Base-by-base conservation (phyloP, 2,888 invertebrate genomes). In the Drosophila percnosoma region DNA sequence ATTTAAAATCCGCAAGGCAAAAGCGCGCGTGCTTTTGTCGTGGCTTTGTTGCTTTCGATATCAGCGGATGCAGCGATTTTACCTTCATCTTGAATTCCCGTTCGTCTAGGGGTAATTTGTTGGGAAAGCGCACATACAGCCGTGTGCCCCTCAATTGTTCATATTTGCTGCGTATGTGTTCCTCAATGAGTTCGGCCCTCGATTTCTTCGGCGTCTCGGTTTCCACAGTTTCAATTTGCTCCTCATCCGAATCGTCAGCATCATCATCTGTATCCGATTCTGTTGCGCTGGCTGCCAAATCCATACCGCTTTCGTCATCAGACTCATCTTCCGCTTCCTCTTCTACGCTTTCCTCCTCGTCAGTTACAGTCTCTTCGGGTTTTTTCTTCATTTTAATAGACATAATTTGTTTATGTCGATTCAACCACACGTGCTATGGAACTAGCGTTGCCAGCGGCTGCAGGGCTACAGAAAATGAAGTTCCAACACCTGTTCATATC, bases 11-110 rank as follows among this genome's bases (percentile, higher is more conserved):
- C 0, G 91, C 87, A 4, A 92, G 75, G 38, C 92, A 92, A 45
- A 92, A 92, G 0, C 92, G 89, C 1, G 90, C 92, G 53, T 91
- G 81, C 34, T 87, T 91, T 31, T 92, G 92, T 0, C 92, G 90
- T 0, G 92, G 92, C 51, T 89, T 92, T 2, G 82, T 72, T 0
- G 82, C 86, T 8, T 76, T 87, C 0, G 78, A 49, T 21, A 91
- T 82, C 34, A 92, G 57, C 0, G 85, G 69, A 6, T 91, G 90
- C 0, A 92, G 60, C 0, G 83, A 34, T 49, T 88, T 90, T 0
- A 82, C 82, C 55, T 85, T 78, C 1, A 66, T 18, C 10, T 91
- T 71, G 27, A 92, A 91, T 10, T 90, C 90, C 4, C 73, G 55
- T 2, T 79, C 57, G 18, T 89, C 85, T 8, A 78, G 48, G 0